Evolutionary conservation across 2,888 invertebrate genomes (phyloP).

Genomic region (Cephus runcator): DNA sequence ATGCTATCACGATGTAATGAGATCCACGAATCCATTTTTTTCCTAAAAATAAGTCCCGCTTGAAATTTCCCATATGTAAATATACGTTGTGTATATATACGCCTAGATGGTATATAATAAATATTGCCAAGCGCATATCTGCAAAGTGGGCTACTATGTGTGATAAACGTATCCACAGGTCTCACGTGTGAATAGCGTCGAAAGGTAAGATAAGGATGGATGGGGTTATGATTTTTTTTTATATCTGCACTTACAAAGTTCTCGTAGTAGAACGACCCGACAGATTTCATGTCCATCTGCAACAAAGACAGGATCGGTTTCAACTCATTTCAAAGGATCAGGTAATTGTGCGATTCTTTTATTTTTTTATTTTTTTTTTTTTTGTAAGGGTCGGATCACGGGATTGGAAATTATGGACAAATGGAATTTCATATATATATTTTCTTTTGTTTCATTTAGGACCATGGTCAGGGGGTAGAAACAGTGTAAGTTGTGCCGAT

Average conservation of each 20-base stretch:
- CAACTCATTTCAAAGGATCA: slow-evolving; percentile 57
- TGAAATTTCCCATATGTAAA: too few relatives aligned
- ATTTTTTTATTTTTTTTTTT: not conserved
- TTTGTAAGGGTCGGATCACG: slow-evolving; percentile 2
- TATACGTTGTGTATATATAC: too few relatives aligned
- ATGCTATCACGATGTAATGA: too few relatives aligned
- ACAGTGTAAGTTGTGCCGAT: slow-evolving; percentile 61
- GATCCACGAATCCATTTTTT: too few relatives aligned
- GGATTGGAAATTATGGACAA: too few relatives aligned
- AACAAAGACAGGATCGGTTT: slow-evolving; percentile 69
- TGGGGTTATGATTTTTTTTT: slow-evolving; percentile 18
- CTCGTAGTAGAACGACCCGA: slow-evolving; percentile 96
- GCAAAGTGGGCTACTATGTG: too few relatives aligned
- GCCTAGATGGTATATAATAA: too few relatives aligned
- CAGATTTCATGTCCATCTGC: slow-evolving; percentile 97
- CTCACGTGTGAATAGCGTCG: too few relatives aligned
- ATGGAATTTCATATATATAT: not conserved
- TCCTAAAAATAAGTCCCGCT: too few relatives aligned
- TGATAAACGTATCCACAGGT: too few relatives aligned
- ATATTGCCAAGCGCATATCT: too few relatives aligned
- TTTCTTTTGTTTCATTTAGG: not conserved
- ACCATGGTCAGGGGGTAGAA: slow-evolving; percentile 19
- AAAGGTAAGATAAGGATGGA: not conserved
- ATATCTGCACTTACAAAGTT: slow-evolving; percentile 87
- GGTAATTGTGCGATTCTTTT: slow-evolving; percentile 23